Percentiles rank a stretch among this genome's conserved stretches.
Evolutionary conservation across 2,888 invertebrate species (phyloP).

Genomic region (Norana najaformis): DNA sequence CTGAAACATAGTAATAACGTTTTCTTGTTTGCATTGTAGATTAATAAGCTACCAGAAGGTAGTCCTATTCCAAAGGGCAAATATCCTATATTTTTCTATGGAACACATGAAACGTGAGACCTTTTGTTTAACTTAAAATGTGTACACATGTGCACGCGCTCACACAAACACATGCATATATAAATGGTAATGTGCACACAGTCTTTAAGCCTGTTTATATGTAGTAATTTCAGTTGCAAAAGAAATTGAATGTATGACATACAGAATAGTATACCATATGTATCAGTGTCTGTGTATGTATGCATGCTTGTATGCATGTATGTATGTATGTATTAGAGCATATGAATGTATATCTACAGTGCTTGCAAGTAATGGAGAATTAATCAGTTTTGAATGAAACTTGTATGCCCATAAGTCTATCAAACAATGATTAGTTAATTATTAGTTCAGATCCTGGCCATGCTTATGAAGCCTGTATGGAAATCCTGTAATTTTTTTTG

Average conservation of each 20-base stretch:
- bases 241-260: background rate
- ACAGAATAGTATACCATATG: background rate
- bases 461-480: background rate
- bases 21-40: constrained; percentile 49
- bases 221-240: background rate
- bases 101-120: constrained; percentile 87
- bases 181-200: background rate
- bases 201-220: background rate
- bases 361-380: background rate
- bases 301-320: background rate
- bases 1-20: background rate
- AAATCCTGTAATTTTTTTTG: background rate
- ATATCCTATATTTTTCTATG: constrained; percentile 81
- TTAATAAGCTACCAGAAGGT: constrained; percentile 56
- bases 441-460: background rate
- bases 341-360: background rate
- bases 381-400: background rate
- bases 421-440: background rate
- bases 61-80: constrained; percentile 57
- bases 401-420: background rate
- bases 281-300: background rate
- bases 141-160: background rate
- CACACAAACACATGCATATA: background rate
- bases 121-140: background rate
- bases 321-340: too few relatives aligned